Evolutionary conservation across 92 coral and sea anemone genomes (phyloP), one percentile per base, ranked within the genome.

Genomic region (Heteractis magnifica): DNA sequence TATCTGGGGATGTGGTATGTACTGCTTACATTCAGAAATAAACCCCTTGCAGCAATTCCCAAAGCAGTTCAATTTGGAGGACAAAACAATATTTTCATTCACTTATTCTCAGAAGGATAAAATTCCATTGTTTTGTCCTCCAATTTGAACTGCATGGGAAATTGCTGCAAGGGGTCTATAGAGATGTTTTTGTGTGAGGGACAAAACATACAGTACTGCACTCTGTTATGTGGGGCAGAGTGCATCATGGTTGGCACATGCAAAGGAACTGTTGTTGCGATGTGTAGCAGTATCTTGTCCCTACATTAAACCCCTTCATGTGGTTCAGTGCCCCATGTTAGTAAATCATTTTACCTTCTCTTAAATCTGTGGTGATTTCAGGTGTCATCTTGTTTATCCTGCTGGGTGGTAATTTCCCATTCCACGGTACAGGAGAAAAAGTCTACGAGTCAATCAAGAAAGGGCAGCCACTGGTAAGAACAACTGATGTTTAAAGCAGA

Each of bases 1-100:
- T 88, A 83, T 97, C 23, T 97, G 99, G 99, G 99, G 99, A 87
- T 90, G 97, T 90, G 99, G 99, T 97, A 65, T 55, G 97, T 81
- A 52, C 19, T 62, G 18, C 0, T 19, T 9, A 23, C 7, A 4
- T 53, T 8, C 58, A 34, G 44, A 34, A 34, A 34, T 34, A 62
- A 18, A 62, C 70, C 16, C 8, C 10, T n/a, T 62, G 18, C 23
- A 62, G 18, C 12, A 62, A 18, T 12, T 18, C 8, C 64, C 16
- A 58, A 15, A 58, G 16, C 70, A 26, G 26, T 26, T 26, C 26
- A 34, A 34, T 34, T 59, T 59, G 21, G 7, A 23, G 23, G 1
- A 10, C 70, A 18, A 55, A 10, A 2, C 59, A 4, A 4, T 10
- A 13, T 9, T 55, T 55, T 55, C 4, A 13, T 55, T 55, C 59